Percentiles rank a stretch among this genome's conserved stretches.
phyloP scores from a whole-genome alignment of 2,888 invertebrate species.

The Theodoxus fluviatilis region DNA sequence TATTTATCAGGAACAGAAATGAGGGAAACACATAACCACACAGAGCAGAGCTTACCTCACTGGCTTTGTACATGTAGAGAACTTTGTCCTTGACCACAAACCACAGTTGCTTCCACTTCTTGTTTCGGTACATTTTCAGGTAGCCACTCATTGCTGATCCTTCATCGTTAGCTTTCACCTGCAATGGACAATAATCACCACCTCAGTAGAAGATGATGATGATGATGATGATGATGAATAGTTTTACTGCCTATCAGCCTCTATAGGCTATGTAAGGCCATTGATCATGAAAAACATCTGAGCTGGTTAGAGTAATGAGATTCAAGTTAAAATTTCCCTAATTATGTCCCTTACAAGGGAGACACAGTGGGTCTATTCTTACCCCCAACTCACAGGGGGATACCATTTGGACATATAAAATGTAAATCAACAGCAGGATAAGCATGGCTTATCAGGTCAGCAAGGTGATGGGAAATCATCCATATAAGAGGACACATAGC shows the following conservation, averaged over 20 bases:
- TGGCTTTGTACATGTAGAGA: slow-evolving; percentile 67
- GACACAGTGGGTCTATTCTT: no score
- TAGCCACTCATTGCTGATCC: slow-evolving; percentile 70
- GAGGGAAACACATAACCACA: background rate
- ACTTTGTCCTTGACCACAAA: slow-evolving; percentile 70
- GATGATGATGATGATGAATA: no score
- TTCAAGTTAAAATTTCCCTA: no score
- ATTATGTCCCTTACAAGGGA: no score
- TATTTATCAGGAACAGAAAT: background rate
- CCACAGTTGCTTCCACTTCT: slow-evolving; percentile 70
- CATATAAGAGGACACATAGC: no score
- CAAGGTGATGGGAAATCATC: no score
- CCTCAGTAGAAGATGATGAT: no score
- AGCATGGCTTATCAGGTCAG: no score
- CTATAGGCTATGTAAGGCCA: background rate
- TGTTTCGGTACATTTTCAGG: slow-evolving; percentile 63
- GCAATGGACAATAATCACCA: slow-evolving; percentile 9
- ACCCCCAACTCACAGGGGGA: no score
- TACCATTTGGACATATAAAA: no score
- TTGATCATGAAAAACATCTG: background rate
- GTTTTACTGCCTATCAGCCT: no score
- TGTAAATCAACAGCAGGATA: no score
- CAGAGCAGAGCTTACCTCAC: slow-evolving; percentile 62
- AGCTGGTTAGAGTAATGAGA: background rate
- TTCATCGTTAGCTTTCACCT: slow-evolving; percentile 70